Evolutionary conservation across 2,888 invertebrate species (phyloP).

Genomic region (Lumbricus terrestris): DNA sequence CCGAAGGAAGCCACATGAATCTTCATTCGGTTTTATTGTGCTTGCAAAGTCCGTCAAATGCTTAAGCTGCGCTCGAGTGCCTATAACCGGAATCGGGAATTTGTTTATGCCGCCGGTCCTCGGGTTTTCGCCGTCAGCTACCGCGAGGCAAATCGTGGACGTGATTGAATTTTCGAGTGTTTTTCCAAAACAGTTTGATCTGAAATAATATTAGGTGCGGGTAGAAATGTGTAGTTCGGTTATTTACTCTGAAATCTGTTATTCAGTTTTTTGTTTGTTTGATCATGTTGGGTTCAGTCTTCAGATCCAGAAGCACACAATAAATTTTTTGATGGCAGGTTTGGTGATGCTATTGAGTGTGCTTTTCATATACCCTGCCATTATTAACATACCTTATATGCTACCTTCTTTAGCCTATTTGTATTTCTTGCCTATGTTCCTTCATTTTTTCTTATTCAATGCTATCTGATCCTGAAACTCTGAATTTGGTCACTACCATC

Average conservation of each 20-base stretch:
- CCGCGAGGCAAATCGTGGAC: neutral
- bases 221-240: neutral
- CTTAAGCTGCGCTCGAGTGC: neutral
- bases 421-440: neutral
- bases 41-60: neutral
- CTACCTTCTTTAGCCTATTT: neutral
- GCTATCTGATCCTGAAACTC: too few species aligned
- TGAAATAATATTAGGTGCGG: neutral
- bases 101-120: neutral
- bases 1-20: conserved; percentile 3
- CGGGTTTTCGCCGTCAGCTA: neutral
- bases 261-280: neutral
- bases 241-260: neutral
- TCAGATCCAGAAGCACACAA: neutral
- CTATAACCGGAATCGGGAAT: neutral
- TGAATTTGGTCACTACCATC: too few species aligned
- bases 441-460: too few species aligned
- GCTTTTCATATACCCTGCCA: neutral
- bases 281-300: neutral
- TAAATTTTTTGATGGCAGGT: neutral
- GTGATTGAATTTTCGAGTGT: conserved; percentile 13
- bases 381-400: neutral
- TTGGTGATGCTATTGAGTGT: neutral
- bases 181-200: neutral
- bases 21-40: neutral